A percentile compares a stretch with the other conserved stretches of the same genome.
phyloP scores from a whole-genome alignment of 1,140 invertebrate species.

The Colletes gigas region DNA sequence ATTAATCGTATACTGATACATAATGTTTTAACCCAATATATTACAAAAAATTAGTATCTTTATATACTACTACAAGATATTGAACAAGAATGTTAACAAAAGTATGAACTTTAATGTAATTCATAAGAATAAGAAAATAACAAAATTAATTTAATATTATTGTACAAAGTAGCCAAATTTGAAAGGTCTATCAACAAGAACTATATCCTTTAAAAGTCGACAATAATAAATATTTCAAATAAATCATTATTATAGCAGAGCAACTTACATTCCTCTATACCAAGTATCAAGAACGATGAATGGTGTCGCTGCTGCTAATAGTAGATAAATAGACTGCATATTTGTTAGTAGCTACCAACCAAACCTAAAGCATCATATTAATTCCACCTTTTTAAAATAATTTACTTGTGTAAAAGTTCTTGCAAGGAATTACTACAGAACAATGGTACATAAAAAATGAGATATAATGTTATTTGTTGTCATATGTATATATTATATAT shows the following conservation, averaged over 20 bases:
- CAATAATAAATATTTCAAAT: neutral
- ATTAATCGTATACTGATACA: no score
- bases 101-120: no score
- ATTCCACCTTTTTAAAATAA: conserved; percentile 43
- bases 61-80: no score
- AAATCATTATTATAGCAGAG: conserved; percentile 37
- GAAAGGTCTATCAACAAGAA: neutral
- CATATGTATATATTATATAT: neutral
- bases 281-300: conserved; percentile 75
- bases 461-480: neutral
- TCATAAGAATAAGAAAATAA: no score
- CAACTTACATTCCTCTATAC: conserved; percentile 79
- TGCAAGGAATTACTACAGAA: conserved; percentile 15
- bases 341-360: conserved; percentile 72
- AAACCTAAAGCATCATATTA: conserved; percentile 40
- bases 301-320: conserved; percentile 72
- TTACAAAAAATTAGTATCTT: no score
- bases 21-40: no score
- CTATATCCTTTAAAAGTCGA: neutral
- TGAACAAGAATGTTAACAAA: no score
- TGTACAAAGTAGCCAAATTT: neutral
- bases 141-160: neutral
- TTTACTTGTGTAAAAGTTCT: conserved; percentile 36
- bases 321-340: conserved; percentile 72
- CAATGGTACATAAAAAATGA: neutral